A percentile compares a stretch with the other conserved stretches of the same genome.
These are phyloP conservation scores for Mesorhabditis sp. DNA, from an alignment of 2,888 invertebrate genomes.

Conservation along the genomic window DNA sequence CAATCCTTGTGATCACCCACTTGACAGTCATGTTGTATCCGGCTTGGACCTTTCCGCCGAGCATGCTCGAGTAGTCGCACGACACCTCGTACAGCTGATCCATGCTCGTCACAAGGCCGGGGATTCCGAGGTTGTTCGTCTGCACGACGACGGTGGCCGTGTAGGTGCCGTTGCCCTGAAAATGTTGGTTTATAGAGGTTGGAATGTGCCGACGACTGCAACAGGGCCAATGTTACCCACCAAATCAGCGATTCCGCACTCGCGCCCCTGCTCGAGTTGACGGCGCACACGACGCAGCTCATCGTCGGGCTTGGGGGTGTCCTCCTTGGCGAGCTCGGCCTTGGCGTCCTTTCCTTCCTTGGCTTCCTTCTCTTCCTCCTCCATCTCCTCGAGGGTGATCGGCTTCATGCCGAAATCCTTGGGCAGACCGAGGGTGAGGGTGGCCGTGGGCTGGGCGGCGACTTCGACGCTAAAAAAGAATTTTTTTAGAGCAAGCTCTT, in stretches of 20 bases:
- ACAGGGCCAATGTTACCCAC: conserved; percentile 14
- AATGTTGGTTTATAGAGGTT: neutral
- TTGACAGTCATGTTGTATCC: conserved; percentile 54
- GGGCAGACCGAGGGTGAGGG: conserved; percentile 53
- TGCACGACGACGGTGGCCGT: conserved; percentile 57
- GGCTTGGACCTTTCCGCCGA: conserved; percentile 53
- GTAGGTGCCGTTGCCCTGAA: conserved; percentile 53
- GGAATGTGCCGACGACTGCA: neutral
- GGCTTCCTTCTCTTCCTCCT: conserved; percentile 29
- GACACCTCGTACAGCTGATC: conserved; percentile 55
- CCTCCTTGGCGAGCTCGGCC: conserved; percentile 21
- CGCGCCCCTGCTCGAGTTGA: conserved; percentile 44
- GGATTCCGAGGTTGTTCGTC: conserved; percentile 58
- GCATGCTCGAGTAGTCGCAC: conserved; percentile 53
- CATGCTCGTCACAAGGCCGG: conserved; percentile 57
- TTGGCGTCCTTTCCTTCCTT: conserved; percentile 21
- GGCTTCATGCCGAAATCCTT: conserved; percentile 57
- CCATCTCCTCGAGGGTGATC: conserved; percentile 42
- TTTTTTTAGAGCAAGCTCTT: neutral
- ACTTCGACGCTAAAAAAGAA: conserved; percentile 7
- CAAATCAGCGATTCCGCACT: conserved; percentile 55
- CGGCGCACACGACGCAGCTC: conserved; percentile 36
- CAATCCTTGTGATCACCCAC: conserved; percentile 17
- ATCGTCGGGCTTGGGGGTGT: conserved; percentile 22
- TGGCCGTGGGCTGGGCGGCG: conserved; percentile 46